Base-by-base conservation (phyloP, 92 coral and sea anemone species). In the Ricordea florida region DNA sequence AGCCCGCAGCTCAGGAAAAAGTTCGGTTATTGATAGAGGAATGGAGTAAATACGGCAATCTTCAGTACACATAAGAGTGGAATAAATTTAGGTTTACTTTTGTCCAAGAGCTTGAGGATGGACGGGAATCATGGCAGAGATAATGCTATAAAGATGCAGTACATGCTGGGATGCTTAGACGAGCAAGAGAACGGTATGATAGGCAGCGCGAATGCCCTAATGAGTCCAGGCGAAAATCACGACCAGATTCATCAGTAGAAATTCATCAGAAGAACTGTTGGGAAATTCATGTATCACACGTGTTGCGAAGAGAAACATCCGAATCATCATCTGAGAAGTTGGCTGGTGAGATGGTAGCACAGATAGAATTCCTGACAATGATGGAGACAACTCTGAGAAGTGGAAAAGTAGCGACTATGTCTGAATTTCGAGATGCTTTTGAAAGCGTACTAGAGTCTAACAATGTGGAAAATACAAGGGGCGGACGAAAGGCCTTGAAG, bases 81-180 rank as follows among this genome's bases (percentile, higher is more conserved):
- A 58, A 46, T 32, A 59, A 68, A 57, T 48, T 76, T 47, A 60
- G 48, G 40, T 24, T 25, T 55, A 68, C 36, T 46, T 61, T 81
- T 32, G 35, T 36, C 48, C 51, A 62, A 44, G 90, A 68, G 57
- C 82, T 85, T 14, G 57, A 64, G 41, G 82, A 46, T 41, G 51
- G 58, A 48, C 40, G 60, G 30, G 77, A 77, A 38, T 79, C 81
- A 86, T 86, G 91, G 91, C 91, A 86, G 36, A 58, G 91, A 43
- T 68, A 69, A 16, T 79, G 87, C 61, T 80, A 73, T 42, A 74
- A 86, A 65, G 77, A 86, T 56, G 83, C 87, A 65, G 86, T 80
- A 64, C 87, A 86, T 49, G 57, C 91, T 35, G 91, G 83, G 53
- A 86, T 80, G 91, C 73, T 80, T 22, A 73, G 47, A 57, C 32